phyloP scores from a whole-genome alignment of 2,888 invertebrate genomes.

The Synanthedon formicaeformis region DNA sequence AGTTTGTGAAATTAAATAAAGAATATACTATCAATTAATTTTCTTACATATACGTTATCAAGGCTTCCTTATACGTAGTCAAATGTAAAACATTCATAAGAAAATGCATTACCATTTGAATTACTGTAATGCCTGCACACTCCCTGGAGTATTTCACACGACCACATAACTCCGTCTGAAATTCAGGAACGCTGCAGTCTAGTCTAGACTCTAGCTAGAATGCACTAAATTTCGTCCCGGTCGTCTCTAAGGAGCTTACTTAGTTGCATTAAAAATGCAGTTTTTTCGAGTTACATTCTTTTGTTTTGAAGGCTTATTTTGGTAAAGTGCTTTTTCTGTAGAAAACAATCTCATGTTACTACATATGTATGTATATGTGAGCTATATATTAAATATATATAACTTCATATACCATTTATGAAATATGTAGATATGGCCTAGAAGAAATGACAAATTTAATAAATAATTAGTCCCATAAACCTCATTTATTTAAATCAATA shows the following conservation, averaged over 20 bases:
- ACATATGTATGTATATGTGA: too few relatives aligned
- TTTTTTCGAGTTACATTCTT: neutral
- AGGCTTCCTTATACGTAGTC: too few relatives aligned
- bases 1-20: too few relatives aligned
- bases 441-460: too few relatives aligned
- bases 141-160: slow-evolving; percentile 4
- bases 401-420: too few relatives aligned
- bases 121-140: slow-evolving; percentile 4
- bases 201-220: slow-evolving; percentile 6
- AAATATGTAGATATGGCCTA: too few relatives aligned
- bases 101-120: neutral
- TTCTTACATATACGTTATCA: too few relatives aligned
- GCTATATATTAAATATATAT: too few relatives aligned
- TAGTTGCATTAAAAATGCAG: slow-evolving; percentile 12
- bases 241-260: slow-evolving; percentile 6
- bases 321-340: neutral
- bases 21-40: too few relatives aligned
- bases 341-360: too few relatives aligned
- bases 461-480: too few relatives aligned
- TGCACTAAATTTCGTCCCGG: slow-evolving; percentile 12
- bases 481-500: too few relatives aligned
- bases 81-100: neutral
- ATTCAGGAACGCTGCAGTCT: slow-evolving; percentile 3
- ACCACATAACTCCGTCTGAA: slow-evolving; percentile 2
- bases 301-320: neutral